Conservation (phyloP, 2,888 invertebrate species). For the Corythucha ciliata region DNA sequence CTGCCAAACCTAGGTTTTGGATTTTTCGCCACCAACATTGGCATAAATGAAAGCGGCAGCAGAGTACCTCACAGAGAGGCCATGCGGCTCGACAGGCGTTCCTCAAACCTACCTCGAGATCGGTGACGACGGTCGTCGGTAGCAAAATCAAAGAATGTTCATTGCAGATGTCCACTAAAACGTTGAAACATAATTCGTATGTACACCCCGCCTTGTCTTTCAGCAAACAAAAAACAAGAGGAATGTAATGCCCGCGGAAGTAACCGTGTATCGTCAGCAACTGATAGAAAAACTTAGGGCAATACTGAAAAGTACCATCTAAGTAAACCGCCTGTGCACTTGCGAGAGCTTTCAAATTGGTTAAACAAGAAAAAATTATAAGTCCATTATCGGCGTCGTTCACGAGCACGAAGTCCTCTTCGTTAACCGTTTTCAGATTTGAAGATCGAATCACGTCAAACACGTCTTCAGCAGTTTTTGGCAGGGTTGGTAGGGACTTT, state of each 20-base stretch:
- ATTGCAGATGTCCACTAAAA: constrained; percentile 16
- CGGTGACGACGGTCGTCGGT: constrained; percentile 8
- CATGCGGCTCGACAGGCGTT: constrained; percentile 15
- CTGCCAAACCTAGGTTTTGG: constrained; percentile 16
- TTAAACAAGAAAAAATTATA: constrained; percentile 20
- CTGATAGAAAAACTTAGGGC: constrained; percentile 25
- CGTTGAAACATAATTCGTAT: constrained; percentile 18
- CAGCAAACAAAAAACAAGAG: constrained; percentile 26
- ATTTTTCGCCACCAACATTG: constrained; percentile 25
- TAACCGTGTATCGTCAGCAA: constrained; percentile 25
- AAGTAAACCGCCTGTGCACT: no score
- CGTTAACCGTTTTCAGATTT: not conserved
- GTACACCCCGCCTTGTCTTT: constrained; percentile 14
- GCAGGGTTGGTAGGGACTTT: no score
- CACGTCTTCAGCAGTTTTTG: no score
- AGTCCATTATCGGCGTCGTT: constrained; percentile 18
- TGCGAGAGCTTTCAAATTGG: constrained; percentile 12
- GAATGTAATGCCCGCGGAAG: no score
- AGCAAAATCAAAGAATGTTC: constrained; percentile 18
- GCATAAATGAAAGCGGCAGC: constrained; percentile 22
- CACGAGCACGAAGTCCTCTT: constrained; percentile 3
- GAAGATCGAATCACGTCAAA: no score
- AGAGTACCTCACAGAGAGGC: constrained; percentile 19
- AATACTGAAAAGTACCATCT: constrained; percentile 26
- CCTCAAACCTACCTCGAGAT: constrained; percentile 18